Conservation (phyloP, 2,113 vertebrate genomes). For the Psilopogon haemacephalus region DNA sequence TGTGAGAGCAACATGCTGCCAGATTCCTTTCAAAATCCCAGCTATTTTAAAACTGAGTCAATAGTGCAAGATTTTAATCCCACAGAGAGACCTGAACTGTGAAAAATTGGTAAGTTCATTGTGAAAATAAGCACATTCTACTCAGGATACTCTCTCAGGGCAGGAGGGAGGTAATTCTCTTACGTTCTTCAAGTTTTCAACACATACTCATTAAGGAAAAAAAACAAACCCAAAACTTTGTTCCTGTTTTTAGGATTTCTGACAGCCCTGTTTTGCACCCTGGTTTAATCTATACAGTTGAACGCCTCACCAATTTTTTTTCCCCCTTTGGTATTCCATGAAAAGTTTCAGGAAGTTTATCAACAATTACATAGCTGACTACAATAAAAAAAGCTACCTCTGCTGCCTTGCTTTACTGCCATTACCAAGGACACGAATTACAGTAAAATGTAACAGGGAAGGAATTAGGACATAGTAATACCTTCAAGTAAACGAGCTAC, state of each 20-base stretch:
- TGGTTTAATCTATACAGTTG: rapidly evolving
- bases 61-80: neutral
- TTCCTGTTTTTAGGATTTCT: neutral
- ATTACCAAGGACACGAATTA: rapidly evolving
- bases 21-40: neutral
- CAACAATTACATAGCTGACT: neutral
- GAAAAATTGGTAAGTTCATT: neutral
- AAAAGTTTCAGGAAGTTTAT: neutral
- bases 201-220: no score
- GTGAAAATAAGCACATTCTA: neutral
- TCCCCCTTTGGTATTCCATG: neutral
- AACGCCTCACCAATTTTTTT: neutral
- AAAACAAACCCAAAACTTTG: neutral
- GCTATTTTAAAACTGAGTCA: neutral
- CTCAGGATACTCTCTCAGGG: neutral
- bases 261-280: neutral
- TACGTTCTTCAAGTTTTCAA: neutral
- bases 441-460: neutral
- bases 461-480: rapidly evolving
- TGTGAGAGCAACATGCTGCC: neutral
- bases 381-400: neutral
- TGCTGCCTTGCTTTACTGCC: neutral
- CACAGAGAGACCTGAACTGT: neutral
- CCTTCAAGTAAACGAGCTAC: neutral
- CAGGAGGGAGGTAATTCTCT: neutral